Percentiles rank a stretch among this genome's conserved stretches.
Conservation (phyloP, 1,140 invertebrate species). For the Aphelinus atriplicis region DNA sequence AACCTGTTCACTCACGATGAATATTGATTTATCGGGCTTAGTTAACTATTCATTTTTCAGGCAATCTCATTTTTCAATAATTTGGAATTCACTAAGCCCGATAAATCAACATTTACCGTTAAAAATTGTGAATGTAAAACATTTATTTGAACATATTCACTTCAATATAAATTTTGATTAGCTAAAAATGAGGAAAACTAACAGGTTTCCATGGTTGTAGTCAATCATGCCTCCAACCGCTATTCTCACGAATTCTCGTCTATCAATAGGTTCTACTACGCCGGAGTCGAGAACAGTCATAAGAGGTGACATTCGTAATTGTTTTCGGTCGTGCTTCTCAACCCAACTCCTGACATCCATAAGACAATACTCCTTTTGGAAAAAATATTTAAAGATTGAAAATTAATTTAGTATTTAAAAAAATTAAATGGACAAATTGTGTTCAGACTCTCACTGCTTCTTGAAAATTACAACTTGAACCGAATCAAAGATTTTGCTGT, state of each 20-base stretch:
- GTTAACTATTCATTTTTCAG: too few relatives aligned
- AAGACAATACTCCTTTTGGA: conserved; percentile 10
- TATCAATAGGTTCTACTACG: conserved; percentile 28
- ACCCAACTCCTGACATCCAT: conserved; percentile 34
- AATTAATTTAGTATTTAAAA: not conserved
- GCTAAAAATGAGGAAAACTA: conserved; percentile 4
- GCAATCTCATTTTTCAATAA: too few relatives aligned
- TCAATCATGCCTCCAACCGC: conserved; percentile 34
- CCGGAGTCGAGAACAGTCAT: conserved; percentile 25
- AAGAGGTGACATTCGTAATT: conserved; percentile 34
- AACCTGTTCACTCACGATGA: too few relatives aligned
- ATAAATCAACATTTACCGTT: too few relatives aligned
- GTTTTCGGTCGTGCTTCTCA: conserved; percentile 15
- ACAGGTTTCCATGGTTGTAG: conserved; percentile 31
- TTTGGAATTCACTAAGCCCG: too few relatives aligned
- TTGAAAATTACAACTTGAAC: too few relatives aligned
- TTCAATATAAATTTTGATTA: not conserved
- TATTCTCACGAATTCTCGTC: conserved; percentile 30
- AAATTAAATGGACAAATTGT: too few relatives aligned
- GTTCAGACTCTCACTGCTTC: too few relatives aligned
- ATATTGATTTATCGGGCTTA: too few relatives aligned
- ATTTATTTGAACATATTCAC: not conserved
- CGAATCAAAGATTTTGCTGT: too few relatives aligned
- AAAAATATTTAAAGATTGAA: not conserved
- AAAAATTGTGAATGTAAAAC: too few relatives aligned